These are phyloP conservation scores for Aricia agestis DNA, from an alignment of 1,140 invertebrate species.

Conservation along the genomic window DNA sequence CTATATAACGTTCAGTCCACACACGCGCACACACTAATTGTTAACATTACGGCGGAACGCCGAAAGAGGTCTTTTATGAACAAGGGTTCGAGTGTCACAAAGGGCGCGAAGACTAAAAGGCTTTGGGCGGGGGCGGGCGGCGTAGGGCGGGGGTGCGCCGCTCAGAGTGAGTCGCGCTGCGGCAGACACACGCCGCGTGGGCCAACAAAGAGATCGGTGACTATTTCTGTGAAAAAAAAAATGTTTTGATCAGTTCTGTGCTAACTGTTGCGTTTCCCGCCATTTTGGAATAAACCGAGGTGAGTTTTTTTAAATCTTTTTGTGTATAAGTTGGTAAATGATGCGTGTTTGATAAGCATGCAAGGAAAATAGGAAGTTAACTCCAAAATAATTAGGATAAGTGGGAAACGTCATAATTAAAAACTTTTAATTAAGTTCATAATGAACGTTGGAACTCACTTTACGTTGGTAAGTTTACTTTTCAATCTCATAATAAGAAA, in stretches of 20 bases:
- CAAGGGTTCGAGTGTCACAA: slow-evolving; percentile 70
- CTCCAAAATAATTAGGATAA: too few relatives aligned
- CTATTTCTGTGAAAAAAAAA: slow-evolving; percentile 38
- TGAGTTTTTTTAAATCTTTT: slow-evolving; percentile 5
- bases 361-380: too few relatives aligned
- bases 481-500: too few relatives aligned
- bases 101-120: slow-evolving; percentile 67
- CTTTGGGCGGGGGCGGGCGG: slow-evolving; percentile 38
- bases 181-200: slow-evolving; percentile 54
- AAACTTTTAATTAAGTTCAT: too few relatives aligned
- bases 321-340: slow-evolving; percentile 19
- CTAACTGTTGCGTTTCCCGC: slow-evolving; percentile 8
- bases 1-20: too few relatives aligned
- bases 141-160: slow-evolving; percentile 37
- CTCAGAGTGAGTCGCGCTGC: slow-evolving; percentile 53
- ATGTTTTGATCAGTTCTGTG: slow-evolving; percentile 13
- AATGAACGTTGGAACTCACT: too few relatives aligned
- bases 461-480: too few relatives aligned
- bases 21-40: background rate
- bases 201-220: slow-evolving; percentile 35
- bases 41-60: background rate
- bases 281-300: background rate
- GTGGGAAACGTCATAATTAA: too few relatives aligned
- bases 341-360: too few relatives aligned
- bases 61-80: slow-evolving; percentile 53